These are phyloP conservation scores for Tachina grossa DNA, from an alignment of 2,888 invertebrate genomes.

Conservation along the genomic window DNA sequence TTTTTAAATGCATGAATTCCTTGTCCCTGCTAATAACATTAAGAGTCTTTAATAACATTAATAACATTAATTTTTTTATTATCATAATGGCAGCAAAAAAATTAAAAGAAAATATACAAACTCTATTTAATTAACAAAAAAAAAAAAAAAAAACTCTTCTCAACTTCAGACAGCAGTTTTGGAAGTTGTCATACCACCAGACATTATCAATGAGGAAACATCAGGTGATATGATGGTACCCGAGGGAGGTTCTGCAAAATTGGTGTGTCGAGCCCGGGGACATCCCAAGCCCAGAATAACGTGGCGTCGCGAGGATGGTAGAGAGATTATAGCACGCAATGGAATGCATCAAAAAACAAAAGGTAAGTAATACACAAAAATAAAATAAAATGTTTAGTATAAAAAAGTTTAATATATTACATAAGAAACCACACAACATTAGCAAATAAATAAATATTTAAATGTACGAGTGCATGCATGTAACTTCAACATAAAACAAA, in stretches of 20 bases:
- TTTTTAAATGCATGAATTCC: too few species aligned
- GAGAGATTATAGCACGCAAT: constrained; percentile 90
- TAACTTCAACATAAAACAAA: constrained; percentile 57
- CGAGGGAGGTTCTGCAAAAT: constrained; percentile 94
- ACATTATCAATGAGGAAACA: constrained; percentile 94
- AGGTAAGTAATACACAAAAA: constrained; percentile 82
- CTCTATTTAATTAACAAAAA: background rate
- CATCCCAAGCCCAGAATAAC: constrained; percentile 92
- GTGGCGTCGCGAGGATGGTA: constrained; percentile 94
- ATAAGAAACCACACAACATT: background rate
- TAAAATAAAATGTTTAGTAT: background rate
- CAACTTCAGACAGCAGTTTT: constrained; percentile 89
- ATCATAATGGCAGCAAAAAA: background rate
- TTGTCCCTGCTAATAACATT: too few species aligned
- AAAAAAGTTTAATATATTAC: constrained; percentile 16
- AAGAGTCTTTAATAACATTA: too few species aligned
- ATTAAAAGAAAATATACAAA: background rate
- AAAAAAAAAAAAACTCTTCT: background rate
- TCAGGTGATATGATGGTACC: constrained; percentile 97
- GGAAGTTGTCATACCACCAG: constrained; percentile 96
- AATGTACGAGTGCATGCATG: constrained; percentile 57
- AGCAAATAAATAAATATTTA: background rate
- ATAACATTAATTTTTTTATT: background rate
- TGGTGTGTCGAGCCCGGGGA: constrained; percentile 93
- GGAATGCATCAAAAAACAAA: constrained; percentile 89